Evolutionary conservation across 1,140 invertebrate genomes (phyloP), one percentile per base, ranked within the genome.

Genomic region (Chrysomallon squamiferum): DNA sequence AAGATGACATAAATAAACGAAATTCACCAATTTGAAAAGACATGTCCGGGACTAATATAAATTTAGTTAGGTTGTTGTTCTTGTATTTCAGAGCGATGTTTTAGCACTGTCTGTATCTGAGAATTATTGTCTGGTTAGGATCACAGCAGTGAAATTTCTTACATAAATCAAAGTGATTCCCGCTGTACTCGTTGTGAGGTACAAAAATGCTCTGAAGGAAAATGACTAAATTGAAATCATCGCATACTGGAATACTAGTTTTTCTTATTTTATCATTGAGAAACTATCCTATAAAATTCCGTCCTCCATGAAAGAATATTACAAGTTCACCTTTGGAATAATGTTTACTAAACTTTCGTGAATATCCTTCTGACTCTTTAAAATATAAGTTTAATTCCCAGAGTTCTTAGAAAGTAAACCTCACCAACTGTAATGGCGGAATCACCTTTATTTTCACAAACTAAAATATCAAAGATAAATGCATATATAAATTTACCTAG

Each of bases 381-480:
- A 56, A 59, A 75, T 6, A 73, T 35, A 4, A 75, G 29, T 6
- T 57, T 30, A 0, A 70, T 59, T 18, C 61, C 58, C 57, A 71
- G 15, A 20, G 56, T 35, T 30, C 60, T 22, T 27, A 75, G 47
- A 1, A 75, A 18, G 5, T 30, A 22, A 13, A 68, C 22, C 30
- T 75, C 58, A 4, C 74, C 74, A 22, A 65, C 67, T 3, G 62
- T 66, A 22, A 73, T 73, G 25, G 68, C 60, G 2, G 69, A 65
- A 45, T 73, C 74, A 3, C 74, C 74, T 50, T 71, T 75, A 60
- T 75, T 75, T 18, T 65, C 54, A 11, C 41, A 68, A 9, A 54
- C 25, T 1, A 63, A 58, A n/a, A 73, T 47, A 22, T 73, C 65
- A 22, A 75, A 25, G 0, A 75, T 43, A 30, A 75, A 50, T 13